Base-by-base conservation (phyloP, 2,888 invertebrate genomes). In the Agrotis exclamationis region DNA sequence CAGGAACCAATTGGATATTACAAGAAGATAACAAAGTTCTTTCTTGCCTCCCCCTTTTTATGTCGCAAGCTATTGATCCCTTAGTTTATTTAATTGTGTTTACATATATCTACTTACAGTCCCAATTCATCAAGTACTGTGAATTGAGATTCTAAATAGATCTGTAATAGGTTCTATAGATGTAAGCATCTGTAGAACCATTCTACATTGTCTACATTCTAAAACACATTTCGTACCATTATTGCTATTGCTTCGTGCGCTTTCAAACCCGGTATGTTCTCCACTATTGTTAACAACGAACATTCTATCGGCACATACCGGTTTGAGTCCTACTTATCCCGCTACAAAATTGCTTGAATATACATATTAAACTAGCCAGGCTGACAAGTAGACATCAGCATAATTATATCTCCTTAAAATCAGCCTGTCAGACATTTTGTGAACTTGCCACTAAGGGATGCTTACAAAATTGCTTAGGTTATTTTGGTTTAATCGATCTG, bases 391-490 rank as follows among this genome's bases (percentile, higher is more conserved):
- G 48, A 53, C 51, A 68, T 77, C 67, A 68, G 45, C 48, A 54
- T 79, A 57, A 80, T 79, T 70, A 80, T 64, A 68, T 63, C 51
- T 63, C 69, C 63, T 76, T 65, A 67, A 70, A 80, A 70, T 63
- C 60, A 67, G 48, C 39, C 20, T 6, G 57, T 45, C 53, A 44
- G 57, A 54, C 60, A 50, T 80, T 76, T 63, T 56, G 51, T 63
- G 22, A 65, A 80, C 80, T 76, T 53, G 62, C 76, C 54, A 11
- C 54, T 79, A 65, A 68, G 18, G 44, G 2, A 9, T 11, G 14
- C 39, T 67, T 75, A 45, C 60, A 62, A 67, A 56, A 39, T 67
- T n/a, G 39, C 24, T 1, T 44, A 44, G 3, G 53, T n/a, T 59
- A 54, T 62, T 72, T 78, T 58, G 57, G 45, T 65, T n/a, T 53